Evolutionary conservation across 2,888 invertebrate genomes (phyloP), one percentile per base, ranked within the genome.

Genomic region (Agrotis clavis): DNA sequence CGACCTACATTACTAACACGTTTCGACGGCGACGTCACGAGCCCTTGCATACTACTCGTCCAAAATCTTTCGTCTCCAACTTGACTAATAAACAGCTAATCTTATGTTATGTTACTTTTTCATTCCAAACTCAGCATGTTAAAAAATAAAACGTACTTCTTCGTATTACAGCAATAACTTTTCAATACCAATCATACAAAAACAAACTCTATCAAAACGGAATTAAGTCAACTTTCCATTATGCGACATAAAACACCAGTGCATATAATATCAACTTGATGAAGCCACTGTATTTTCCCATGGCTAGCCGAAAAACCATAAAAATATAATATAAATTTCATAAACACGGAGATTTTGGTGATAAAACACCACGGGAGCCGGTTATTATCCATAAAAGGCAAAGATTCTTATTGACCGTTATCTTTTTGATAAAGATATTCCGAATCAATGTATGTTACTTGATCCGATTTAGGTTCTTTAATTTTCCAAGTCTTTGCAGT

Each of bases 291-390:
- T 71, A 70, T 86, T 86, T 87, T 88, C 88, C 85, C 88, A 87
- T 86, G 87, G 79, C 69, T 79, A 76, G 79, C 71, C 77, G 54
- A 81, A 84, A 81, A 65, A 64, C 78, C 81, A 84, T 87, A 87
- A 88, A 86, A 85, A 84, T 85, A 79, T 2, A 86, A 86, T 86
- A 87, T 82, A 89, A 87, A 88, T 86, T 88, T 89, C 86, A 86
- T 87, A 89, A 88, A 88, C 84, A 87, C 83, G 77, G 75, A 89
- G 89, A 88, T 88, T 85, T 84, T 78, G 73, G 76, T 77, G 90
- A 90, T 90, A 89, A 86, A 80, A 84, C 90, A 80, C 90, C 82
- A 82, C 87, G 89, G 90, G 89, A 90, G 89, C 83, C 59, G 65
- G 81, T 62, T 78, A 82, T 77, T 78, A 82, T 76, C 81, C 73